These are phyloP conservation scores for Nothocercus nigrocapillus DNA, from an alignment of 2,113 vertebrate genomes.

Conservation along the genomic window DNA sequence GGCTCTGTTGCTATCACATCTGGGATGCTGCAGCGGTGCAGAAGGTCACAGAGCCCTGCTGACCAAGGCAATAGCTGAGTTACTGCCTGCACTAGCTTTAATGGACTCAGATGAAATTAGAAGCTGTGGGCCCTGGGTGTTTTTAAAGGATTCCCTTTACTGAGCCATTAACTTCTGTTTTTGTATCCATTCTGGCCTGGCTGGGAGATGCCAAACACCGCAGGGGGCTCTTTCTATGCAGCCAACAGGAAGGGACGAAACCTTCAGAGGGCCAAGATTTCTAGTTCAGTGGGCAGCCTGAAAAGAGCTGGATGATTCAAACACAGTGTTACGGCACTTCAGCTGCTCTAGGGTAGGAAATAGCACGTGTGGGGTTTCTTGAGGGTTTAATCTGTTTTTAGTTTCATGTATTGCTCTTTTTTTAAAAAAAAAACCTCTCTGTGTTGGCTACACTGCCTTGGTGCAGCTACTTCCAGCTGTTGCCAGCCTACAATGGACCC, in stretches of 20 bases:
- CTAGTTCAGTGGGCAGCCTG: not conserved
- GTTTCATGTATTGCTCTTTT: not conserved
- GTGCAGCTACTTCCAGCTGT: not conserved
- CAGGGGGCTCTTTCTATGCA: not conserved
- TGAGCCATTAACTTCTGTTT: not conserved
- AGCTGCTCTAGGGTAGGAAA: not conserved
- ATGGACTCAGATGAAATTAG: slow-evolving; percentile 28
- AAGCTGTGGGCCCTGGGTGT: not conserved
- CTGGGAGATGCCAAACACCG: not conserved
- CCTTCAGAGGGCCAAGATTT: not conserved
- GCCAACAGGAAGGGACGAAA: not conserved
- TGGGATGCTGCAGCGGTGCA: not conserved
- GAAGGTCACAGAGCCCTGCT: slow-evolving; percentile 35
- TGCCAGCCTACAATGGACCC: not conserved
- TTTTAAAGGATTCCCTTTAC: not conserved
- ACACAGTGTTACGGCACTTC: not conserved
- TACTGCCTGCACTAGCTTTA: not conserved
- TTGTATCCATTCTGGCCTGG: not conserved
- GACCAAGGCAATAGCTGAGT: slow-evolving; percentile 1
- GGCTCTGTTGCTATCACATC: fast-evolving
- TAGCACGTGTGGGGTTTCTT: not conserved
- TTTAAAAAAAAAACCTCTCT: not conserved
- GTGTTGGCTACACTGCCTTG: fast-evolving
- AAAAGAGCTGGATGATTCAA: not conserved
- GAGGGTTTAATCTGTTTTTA: not conserved